A percentile compares a stretch with the other conserved stretches of the same genome.
phyloP scores from a whole-genome alignment of 2,113 vertebrate species.

The Clinocottus analis region DNA sequence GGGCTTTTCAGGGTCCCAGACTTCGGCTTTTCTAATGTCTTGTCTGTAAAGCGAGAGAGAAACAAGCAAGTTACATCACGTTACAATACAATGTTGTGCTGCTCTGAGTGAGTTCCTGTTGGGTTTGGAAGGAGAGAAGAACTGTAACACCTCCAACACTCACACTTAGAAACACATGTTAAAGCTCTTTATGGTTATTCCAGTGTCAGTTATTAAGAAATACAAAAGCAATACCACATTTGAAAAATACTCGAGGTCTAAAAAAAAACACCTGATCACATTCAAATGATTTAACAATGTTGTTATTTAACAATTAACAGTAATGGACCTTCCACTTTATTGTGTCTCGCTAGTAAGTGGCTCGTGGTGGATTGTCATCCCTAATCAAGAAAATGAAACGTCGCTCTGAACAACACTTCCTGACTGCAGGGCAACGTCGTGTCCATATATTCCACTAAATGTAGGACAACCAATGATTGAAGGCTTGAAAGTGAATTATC shows the following conservation, averaged over 20 bases:
- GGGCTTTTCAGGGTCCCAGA: conserved; percentile 91
- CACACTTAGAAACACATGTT: too few species aligned
- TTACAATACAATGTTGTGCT: not conserved
- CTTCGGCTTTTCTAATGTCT: conserved; percentile 88
- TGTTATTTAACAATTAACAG: too few species aligned
- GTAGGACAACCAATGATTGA: conserved; percentile 23
- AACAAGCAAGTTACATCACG: not conserved
- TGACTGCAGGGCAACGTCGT: not conserved
- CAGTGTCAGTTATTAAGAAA: too few species aligned
- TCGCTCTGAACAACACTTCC: not conserved
- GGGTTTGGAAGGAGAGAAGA: not conserved
- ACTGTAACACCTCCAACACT: too few species aligned
- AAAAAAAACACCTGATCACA: too few species aligned
- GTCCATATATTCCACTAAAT: not conserved
- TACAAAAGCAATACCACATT: too few species aligned
- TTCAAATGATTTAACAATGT: too few species aligned
- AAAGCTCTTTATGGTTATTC: too few species aligned
- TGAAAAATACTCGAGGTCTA: too few species aligned
- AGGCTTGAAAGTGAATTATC: conserved; percentile 1
- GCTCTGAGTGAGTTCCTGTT: not conserved
- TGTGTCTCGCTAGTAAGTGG: not conserved
- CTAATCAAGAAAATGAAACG: not conserved
- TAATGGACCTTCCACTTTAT: not conserved
- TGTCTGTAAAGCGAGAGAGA: conserved; percentile 83
- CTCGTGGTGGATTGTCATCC: not conserved